Percentiles rank a stretch among this genome's conserved stretches.
Evolutionary conservation across 2,888 invertebrate genomes (phyloP).

Genomic region (Imbricaverruca yamaguchii): DNA sequence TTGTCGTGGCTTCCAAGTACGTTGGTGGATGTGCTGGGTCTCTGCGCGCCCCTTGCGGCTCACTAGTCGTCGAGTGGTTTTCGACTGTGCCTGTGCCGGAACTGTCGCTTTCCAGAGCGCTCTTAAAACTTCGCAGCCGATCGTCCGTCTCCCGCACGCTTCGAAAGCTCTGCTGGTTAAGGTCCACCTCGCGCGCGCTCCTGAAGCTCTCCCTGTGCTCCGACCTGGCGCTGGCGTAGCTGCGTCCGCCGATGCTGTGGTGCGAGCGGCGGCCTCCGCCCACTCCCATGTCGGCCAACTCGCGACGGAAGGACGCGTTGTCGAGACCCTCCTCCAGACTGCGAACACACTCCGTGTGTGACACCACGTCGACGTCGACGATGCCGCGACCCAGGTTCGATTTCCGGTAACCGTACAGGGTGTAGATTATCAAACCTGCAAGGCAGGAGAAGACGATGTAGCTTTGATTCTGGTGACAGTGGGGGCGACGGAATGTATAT

Average conservation of each 20-base stretch:
- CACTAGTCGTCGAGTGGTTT: background rate
- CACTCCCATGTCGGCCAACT: background rate
- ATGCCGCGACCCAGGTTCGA: conserved; percentile 3
- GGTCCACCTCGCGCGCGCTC: background rate
- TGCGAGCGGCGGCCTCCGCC: background rate
- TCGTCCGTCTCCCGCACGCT: background rate
- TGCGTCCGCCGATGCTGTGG: background rate
- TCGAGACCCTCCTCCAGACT: conserved; percentile 2
- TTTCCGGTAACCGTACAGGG: background rate
- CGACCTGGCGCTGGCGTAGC: conserved; percentile 13
- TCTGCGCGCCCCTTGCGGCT: background rate
- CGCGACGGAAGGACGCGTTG: background rate
- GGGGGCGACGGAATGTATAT: background rate
- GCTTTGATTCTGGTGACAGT: background rate
- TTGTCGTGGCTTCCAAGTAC: background rate
- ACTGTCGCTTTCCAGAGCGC: background rate
- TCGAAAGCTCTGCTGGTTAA: background rate
- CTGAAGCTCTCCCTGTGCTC: background rate
- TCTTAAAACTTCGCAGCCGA: background rate
- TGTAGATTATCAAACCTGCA: background rate
- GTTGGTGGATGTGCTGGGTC: background rate
- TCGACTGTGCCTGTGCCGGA: background rate
- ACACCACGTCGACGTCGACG: conserved; percentile 1
- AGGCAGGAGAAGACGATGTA: background rate
- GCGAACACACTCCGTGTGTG: background rate